Evolutionary conservation across 2,113 vertebrate species (phyloP).

Genomic region (Prunella fulvescens): DNA sequence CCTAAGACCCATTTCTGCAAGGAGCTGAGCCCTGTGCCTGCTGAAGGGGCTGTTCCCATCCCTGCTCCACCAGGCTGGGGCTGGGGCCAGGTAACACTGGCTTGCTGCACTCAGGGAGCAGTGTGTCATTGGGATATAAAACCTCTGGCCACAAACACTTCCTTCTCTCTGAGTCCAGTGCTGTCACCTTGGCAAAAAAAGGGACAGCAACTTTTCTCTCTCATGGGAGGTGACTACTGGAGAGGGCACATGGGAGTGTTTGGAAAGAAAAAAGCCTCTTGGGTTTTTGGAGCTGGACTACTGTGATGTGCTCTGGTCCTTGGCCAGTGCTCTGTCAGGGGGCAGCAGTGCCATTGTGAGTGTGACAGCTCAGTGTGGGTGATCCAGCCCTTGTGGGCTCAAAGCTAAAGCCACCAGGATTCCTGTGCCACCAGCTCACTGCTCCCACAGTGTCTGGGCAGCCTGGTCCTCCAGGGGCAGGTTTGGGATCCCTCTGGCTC

Average conservation of each 20-base stretch:
- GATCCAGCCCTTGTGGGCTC: not conserved
- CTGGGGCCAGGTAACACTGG: accelerated
- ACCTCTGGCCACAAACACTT: not conserved
- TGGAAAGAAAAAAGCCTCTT: not conserved
- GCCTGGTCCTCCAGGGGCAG: not conserved
- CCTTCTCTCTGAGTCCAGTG: not conserved
- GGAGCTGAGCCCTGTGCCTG: not conserved
- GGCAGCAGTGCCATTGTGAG: not conserved
- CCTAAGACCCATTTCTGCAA: not conserved
- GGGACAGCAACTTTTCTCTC: not conserved
- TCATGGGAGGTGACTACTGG: not conserved
- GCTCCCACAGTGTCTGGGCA: not conserved
- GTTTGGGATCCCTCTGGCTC: not conserved
- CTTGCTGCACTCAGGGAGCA: not conserved
- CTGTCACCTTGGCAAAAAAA: not conserved
- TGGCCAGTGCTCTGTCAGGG: not conserved
- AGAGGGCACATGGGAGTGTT: not conserved
- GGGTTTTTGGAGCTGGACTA: not conserved
- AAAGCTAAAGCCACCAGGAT: not conserved
- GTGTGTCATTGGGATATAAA: not conserved
- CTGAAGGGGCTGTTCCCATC: not conserved
- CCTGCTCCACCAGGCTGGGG: accelerated
- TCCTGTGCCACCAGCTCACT: not conserved
- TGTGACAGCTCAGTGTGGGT: accelerated
- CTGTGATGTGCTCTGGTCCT: not conserved